A percentile compares a stretch with the other conserved stretches of the same genome.
Evolutionary conservation across 2,888 invertebrate species (phyloP).

Genomic region (Gisinianus flammeolus): DNA sequence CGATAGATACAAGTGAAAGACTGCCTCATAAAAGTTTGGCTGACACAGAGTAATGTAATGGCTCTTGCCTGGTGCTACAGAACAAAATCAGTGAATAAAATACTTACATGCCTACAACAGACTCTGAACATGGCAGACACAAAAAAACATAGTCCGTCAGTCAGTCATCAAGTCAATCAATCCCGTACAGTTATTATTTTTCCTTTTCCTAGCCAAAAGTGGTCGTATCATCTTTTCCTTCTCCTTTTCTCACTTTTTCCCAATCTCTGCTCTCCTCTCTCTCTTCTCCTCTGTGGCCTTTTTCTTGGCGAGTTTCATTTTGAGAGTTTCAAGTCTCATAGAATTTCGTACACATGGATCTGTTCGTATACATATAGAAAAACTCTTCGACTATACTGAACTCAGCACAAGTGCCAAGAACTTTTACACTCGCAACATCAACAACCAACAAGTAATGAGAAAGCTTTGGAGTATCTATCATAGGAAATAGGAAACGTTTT

Average conservation of each 20-base stretch:
- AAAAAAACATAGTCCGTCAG: constrained; percentile 15
- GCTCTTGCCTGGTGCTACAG: neutral
- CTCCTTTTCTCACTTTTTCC: neutral
- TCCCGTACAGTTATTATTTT: constrained; percentile 13
- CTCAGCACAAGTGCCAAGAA: neutral
- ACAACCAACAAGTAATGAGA: neutral
- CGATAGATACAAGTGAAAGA: neutral
- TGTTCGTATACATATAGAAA: no score
- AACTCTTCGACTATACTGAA: neutral
- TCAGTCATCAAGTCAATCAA: constrained; percentile 39
- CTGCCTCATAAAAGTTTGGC: constrained; percentile 33
- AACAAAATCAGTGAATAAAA: neutral
- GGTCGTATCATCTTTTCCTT: constrained; percentile 3
- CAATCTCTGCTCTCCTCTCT: neutral
- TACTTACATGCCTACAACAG: neutral
- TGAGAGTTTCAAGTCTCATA: no score
- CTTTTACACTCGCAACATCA: neutral
- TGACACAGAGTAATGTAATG: constrained; percentile 17
- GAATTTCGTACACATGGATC: no score
- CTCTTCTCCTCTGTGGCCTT: no score
- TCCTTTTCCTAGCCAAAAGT: constrained; percentile 14
- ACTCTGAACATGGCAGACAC: neutral
- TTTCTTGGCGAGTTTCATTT: no score
- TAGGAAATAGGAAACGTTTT: neutral
- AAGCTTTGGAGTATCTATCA: neutral